These are phyloP conservation scores for rat (Rattus norvegicus) DNA, from an alignment of 2,113 vertebrate species.

Conservation along the genomic window DNA sequence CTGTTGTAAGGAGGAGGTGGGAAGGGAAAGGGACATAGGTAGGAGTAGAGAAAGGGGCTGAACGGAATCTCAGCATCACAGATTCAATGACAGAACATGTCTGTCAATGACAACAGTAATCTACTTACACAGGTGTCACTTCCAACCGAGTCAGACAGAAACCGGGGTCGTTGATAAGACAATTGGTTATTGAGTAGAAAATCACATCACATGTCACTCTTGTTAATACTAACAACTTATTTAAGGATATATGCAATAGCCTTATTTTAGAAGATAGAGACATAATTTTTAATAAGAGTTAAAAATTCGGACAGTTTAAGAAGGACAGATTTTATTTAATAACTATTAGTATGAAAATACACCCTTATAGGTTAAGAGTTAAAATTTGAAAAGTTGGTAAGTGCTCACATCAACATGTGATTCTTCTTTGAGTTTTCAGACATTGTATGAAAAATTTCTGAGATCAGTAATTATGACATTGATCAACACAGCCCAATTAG, in stretches of 20 bases:
- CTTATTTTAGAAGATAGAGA: conserved; percentile 58
- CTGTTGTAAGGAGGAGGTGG: too few relatives aligned
- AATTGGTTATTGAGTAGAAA: conserved; percentile 52
- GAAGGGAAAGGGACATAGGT: neutral
- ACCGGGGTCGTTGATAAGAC: conserved; percentile 15
- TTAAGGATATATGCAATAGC: conserved; percentile 28
- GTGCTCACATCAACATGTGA: conserved; percentile 56
- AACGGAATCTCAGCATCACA: neutral
- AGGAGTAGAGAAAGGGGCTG: neutral
- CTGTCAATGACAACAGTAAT: neutral
- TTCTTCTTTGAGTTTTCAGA: conserved; percentile 73
- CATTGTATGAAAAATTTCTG: conserved; percentile 73
- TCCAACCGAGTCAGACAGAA: conserved; percentile 47
- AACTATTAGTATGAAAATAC: conserved; percentile 74
- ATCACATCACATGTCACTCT: conserved; percentile 13
- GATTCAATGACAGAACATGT: neutral
- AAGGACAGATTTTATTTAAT: conserved; percentile 54
- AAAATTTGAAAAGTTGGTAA: conserved; percentile 67
- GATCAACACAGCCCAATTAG: conserved; percentile 83
- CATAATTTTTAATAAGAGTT: conserved; percentile 40
- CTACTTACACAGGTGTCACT: neutral
- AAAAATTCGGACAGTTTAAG: conserved; percentile 54
- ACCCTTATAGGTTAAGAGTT: conserved; percentile 77
- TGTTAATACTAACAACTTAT: conserved; percentile 19
- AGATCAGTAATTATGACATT: conserved; percentile 81